Evolutionary conservation across 2,888 invertebrate genomes (phyloP).

Genomic region (Spisula subtruncata): DNA sequence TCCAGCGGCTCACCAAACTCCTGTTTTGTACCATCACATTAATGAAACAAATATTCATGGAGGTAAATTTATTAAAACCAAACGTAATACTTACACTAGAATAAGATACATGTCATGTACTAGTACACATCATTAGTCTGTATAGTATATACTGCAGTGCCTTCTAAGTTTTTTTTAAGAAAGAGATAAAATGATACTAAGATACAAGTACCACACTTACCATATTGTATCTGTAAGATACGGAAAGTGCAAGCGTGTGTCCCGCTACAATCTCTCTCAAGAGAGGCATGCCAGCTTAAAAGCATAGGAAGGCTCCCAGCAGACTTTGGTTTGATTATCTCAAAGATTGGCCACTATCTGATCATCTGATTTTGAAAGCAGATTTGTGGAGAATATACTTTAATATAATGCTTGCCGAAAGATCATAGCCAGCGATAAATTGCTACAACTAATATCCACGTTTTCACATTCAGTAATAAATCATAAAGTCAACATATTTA

Average conservation of each 20-base stretch:
- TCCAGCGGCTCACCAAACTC: too few species aligned
- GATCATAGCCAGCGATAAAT: conserved; percentile 13
- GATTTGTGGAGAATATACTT: conserved; percentile 37
- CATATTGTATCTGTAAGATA: neutral
- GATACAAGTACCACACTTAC: neutral
- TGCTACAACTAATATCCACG: conserved; percentile 24
- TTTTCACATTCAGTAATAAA: conserved; percentile 31
- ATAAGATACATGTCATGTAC: too few species aligned
- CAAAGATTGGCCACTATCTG: conserved; percentile 41
- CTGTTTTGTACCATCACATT: too few species aligned
- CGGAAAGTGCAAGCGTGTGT: conserved; percentile 37
- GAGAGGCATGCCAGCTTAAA: conserved; percentile 33
- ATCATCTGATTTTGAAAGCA: conserved; percentile 45
- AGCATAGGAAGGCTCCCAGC: conserved; percentile 46
- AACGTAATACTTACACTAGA: too few species aligned
- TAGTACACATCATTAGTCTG: neutral
- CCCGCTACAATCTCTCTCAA: conserved; percentile 25
- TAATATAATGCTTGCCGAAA: neutral
- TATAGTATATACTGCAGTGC: neutral
- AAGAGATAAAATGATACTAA: neutral
- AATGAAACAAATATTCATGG: too few species aligned
- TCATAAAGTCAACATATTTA: conserved; percentile 26
- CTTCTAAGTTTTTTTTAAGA: neutral
- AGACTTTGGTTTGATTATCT: conserved; percentile 43
- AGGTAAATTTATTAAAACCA: too few species aligned